Evolutionary conservation across 2,888 invertebrate species (phyloP), one percentile per base, ranked within the genome.

Genomic region (Zaprionus lineosus): DNA sequence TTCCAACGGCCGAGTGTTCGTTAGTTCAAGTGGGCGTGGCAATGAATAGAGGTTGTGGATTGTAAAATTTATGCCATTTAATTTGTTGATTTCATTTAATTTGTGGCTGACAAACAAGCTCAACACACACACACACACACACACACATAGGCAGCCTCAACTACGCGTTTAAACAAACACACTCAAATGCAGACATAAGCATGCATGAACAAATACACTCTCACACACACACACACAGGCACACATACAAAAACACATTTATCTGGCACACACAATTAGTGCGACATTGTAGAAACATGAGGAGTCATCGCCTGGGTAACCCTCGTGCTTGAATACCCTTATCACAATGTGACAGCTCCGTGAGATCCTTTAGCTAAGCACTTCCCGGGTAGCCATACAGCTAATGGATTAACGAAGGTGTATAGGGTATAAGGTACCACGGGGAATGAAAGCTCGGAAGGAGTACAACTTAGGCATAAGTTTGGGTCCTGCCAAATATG

Each of bases 1-100:
- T 44, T 19, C 19, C 28, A 43, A n/a, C n/a, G n/a, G n/a, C n/a
- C n/a, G n/a, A n/a, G n/a, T n/a, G n/a, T n/a, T n/a, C n/a, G n/a
- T n/a, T 6, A 44, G 36, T 19, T 8, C 3, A 12, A 9, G 41
- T 7, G 29, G 47, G 46, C 31, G 37, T 52, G 28, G 37, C 47
- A 53, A 47, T 56, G 34, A 58, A 58, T 53, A 56, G 53, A 24
- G 37, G 33, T 21, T 29, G n/a, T 36, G 15, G 34, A 46, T 59
- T 39, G 33, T 29, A 24, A 44, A 60, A 56, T 56, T 55, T 51
- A 51, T 64, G 33, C 46, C 26, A 55, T 58, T 63, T 61, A 50
- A 60, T 65, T 60, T 53, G 55, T 40, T 67, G 53, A 58, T 63
- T 60, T 56, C 14, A 48, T 44, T 68, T 50, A 61, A 68, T 55